Evolutionary conservation across 2,888 invertebrate genomes (phyloP).

Genomic region (Hirtodrosophila trivittata): DNA sequence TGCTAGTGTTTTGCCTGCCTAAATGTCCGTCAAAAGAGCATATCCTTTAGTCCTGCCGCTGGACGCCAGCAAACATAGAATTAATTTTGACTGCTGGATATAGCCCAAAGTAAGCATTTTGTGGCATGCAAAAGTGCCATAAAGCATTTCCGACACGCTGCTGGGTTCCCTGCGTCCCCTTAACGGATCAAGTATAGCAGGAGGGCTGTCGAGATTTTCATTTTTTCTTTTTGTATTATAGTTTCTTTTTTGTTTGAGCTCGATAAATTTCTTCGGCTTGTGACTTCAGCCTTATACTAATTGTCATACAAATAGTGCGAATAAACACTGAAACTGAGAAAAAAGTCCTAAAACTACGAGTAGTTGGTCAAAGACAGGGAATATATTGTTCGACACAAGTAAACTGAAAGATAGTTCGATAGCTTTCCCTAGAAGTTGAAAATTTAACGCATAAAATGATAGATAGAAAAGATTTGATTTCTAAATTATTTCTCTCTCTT

Average conservation of each 20-base stretch:
- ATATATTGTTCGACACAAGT: too few species aligned
- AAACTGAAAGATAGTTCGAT: too few species aligned
- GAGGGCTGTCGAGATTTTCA: conserved; percentile 14
- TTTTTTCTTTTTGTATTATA: conserved; percentile 6
- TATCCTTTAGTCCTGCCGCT: conserved; percentile 61
- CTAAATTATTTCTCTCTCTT: too few species aligned
- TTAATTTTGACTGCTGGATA: conserved; percentile 57
- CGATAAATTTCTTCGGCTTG: conserved; percentile 26
- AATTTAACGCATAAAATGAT: too few species aligned
- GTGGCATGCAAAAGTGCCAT: conserved; percentile 82
- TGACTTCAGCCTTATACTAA: conserved; percentile 8
- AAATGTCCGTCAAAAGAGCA: conserved; percentile 78
- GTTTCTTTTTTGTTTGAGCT: too few species aligned
- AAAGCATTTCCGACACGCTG: conserved; percentile 75
- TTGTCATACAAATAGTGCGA: too few species aligned
- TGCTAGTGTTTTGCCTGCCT: conserved; percentile 62
- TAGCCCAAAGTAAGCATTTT: conserved; percentile 70
- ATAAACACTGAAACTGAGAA: too few species aligned
- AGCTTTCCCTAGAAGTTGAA: too few species aligned
- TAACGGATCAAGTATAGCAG: conserved; percentile 6
- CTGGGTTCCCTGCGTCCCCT: conserved; percentile 17
- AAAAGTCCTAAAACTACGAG: too few species aligned
- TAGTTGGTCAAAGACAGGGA: too few species aligned
- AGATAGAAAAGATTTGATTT: too few species aligned
- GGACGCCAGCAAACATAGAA: conserved; percentile 47